phyloP scores from a whole-genome alignment of 2,113 vertebrate species.

The Rhagologus leucostigma region DNA sequence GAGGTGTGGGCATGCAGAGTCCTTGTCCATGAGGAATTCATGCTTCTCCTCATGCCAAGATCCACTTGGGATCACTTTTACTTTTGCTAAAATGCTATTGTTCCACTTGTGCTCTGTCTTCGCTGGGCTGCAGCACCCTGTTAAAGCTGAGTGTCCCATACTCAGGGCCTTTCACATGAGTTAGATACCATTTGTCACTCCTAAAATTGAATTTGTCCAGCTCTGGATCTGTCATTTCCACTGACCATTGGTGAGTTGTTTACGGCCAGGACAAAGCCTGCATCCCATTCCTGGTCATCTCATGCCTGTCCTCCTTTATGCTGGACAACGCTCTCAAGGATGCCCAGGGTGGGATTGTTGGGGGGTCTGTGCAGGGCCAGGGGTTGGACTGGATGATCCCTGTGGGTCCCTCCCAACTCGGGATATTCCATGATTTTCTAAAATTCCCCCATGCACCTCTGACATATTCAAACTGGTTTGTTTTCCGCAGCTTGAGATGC shows the following conservation, averaged over 20 bases:
- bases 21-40: background rate
- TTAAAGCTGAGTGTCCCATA: background rate
- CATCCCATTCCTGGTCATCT: background rate
- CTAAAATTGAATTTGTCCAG: background rate
- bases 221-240: background rate
- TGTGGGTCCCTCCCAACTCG: background rate
- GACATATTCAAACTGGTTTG: background rate
- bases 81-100: background rate
- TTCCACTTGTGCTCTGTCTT: background rate
- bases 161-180: background rate
- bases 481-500: background rate
- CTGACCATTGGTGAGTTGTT: background rate
- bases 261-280: background rate
- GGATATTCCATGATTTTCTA: background rate
- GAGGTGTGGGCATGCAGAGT: accelerated
- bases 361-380: background rate
- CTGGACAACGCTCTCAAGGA: background rate
- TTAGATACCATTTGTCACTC: background rate
- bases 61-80: background rate
- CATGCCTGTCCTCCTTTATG: background rate
- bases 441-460: background rate
- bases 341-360: background rate
- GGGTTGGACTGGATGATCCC: background rate
- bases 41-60: background rate
- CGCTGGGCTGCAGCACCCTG: background rate